Percentiles rank a stretch among this genome's conserved stretches.
These are phyloP conservation scores for Bungarus multicinctus DNA, from an alignment of 2,113 vertebrate genomes.

Conservation along the genomic window DNA sequence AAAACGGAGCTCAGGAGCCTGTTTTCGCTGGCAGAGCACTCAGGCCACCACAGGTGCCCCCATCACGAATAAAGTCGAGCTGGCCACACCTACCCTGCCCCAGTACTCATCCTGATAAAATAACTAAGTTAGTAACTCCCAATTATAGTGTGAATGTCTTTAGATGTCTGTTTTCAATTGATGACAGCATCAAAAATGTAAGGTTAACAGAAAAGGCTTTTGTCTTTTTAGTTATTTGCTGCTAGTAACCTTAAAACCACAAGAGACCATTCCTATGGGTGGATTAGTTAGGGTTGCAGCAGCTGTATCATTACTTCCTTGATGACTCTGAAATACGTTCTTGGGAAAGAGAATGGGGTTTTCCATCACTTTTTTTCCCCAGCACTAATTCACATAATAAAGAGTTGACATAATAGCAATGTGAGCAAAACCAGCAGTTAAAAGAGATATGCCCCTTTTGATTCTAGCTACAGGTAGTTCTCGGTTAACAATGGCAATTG, in stretches of 20 bases:
- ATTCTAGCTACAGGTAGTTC: background rate
- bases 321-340: slow-evolving; percentile 30
- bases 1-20: too few species aligned
- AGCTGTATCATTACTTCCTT: slow-evolving; percentile 55
- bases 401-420: background rate
- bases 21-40: too few species aligned
- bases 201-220: background rate
- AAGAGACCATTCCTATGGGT: slow-evolving; percentile 1
- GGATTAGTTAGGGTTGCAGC: background rate
- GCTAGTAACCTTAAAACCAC: background rate
- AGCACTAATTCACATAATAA: too few species aligned
- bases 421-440: background rate
- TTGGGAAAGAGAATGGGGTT: slow-evolving; percentile 20
- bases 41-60: too few species aligned
- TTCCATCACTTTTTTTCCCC: slow-evolving; percentile 10
- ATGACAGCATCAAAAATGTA: background rate
- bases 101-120: background rate
- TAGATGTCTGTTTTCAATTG: background rate
- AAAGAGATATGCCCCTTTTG: background rate
- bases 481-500: background rate
- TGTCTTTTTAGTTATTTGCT: background rate
- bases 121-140: background rate
- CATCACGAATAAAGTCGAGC: too few species aligned
- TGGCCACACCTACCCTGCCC: too few species aligned
- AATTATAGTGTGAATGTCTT: background rate